Base-by-base conservation (phyloP, 2,797 vertebrate species). In the Tapera naevia region DNA sequence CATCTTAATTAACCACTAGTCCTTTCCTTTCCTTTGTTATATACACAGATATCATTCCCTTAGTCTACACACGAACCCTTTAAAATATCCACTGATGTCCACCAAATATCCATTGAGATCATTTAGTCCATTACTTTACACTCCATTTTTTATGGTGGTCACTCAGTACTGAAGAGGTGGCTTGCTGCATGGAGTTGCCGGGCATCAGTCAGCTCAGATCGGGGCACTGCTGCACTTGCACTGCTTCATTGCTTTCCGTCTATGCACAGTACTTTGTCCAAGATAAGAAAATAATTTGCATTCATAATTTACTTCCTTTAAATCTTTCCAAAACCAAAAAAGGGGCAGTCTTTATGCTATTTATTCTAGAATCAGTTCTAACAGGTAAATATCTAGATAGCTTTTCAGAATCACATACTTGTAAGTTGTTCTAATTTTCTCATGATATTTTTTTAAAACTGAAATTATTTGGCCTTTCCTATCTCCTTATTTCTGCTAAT, bases 331-430 rank as follows among this genome's bases (percentile, higher is more conserved):
- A 45, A 70, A 39, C 7, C 23, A 58, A 74, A 74, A 80, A 12
- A 32, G 39, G 58, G 5, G 33, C 4, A 48, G 9, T 27, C 3
- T 28, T 39, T 28, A 14, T 0, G 0, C 11, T 78, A 13, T 48
- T 50, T 73, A 37, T 73, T 54, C 33, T 62, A 64, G 12, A 11
- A 57, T 41, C 23, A 19, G 2, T 51, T 58, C 28, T 51, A 35
- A n/a, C 27, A 58, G 73, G 35, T 4, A 35, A 7, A 4, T 71
- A 35, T 18, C 5, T 39, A 45, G 9, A 32, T 4, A 70, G 16
- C 1, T 50, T 16, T 76, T 71, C 30, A 84, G 58, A 78, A 10
- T 6, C 21, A 7, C 13, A 17, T 8, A 37, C 2, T 19, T 33
- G 56, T 54, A 12, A 1, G 2, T 51, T 69, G 2, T 17, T 21